Conservation (phyloP, 2,888 invertebrate species). For the Resseliella maxima region DNA sequence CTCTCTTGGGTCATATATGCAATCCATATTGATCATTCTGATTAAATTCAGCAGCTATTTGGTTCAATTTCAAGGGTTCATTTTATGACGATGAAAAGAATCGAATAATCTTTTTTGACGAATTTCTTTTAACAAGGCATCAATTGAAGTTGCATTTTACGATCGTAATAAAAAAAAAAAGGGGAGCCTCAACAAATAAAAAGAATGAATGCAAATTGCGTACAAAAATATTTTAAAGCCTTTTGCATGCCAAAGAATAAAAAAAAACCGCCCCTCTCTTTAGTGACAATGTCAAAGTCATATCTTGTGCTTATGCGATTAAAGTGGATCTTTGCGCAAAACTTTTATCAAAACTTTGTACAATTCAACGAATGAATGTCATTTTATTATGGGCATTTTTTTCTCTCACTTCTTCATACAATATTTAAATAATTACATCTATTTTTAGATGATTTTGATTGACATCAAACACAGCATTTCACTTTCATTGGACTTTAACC, state of each 20-base stretch:
- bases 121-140: background rate
- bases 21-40: background rate
- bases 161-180: background rate
- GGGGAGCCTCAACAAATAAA: conserved; percentile 1
- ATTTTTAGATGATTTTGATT: background rate
- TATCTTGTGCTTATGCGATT: background rate
- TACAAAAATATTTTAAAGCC: background rate
- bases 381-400: background rate
- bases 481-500: background rate
- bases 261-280: too few species aligned
- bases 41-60: background rate
- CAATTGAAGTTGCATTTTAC: conserved; percentile 36
- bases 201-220: background rate
- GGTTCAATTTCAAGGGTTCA: background rate
- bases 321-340: background rate
- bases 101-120: background rate
- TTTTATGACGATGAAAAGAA: background rate
- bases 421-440: background rate
- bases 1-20: conserved; percentile 1
- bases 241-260: background rate
- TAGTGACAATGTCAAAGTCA: too few species aligned
- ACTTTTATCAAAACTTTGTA: too few species aligned
- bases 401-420: background rate
- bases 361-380: too few species aligned
- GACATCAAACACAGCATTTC: background rate